Evolutionary conservation across 2,797 vertebrate species (phyloP), one percentile per base, ranked within the genome.

Genomic region (Typhlichthys subterraneus): DNA sequence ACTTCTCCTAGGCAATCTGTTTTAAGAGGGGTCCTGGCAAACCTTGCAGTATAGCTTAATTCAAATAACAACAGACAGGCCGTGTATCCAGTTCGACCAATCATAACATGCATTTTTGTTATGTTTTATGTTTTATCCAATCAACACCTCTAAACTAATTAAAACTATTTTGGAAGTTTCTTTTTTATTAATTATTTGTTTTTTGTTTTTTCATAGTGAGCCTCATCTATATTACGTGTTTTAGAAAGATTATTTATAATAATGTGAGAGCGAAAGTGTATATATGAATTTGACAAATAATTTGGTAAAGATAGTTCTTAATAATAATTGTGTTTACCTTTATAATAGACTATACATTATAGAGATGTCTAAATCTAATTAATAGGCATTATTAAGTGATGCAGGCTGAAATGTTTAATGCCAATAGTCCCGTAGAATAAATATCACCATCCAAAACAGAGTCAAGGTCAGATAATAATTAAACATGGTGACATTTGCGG

Each of bases 31-130:
- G 70, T 63, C 72, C 72, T 67, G 12, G 63, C 54, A 70, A 73
- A 64, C 69, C 62, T 17, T 65, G 58, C 65, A 29, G 51, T 9
- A 6, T 38, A 9, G 87, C 81, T 85, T 82, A 71, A 82, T 92
- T 92, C 82, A 90, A 92, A 92, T 61, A 69, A 65, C 59, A 81
- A 81, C 72, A 85, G 75, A 72, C 80, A 77, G 75, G 54, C 64
- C 48, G 69, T 49, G 81, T 62, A 12, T 33, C 38, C 42, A 48
- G 66, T 62, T 61, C 61, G 47, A 73, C 84, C 83, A 80, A 81
- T 83, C 75, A 73, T 15, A 61, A 12, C 42, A 12, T 31, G 9
- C 7, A 12, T 12, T 45, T 67, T 49, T 10, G 47, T 45, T 0
- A 1, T 55, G 46, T 70, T 75, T 70, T 31, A 15, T 15, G 3